phyloP scores from a whole-genome alignment of 2,888 invertebrate genomes.

The Embidobia sp. region DNA sequence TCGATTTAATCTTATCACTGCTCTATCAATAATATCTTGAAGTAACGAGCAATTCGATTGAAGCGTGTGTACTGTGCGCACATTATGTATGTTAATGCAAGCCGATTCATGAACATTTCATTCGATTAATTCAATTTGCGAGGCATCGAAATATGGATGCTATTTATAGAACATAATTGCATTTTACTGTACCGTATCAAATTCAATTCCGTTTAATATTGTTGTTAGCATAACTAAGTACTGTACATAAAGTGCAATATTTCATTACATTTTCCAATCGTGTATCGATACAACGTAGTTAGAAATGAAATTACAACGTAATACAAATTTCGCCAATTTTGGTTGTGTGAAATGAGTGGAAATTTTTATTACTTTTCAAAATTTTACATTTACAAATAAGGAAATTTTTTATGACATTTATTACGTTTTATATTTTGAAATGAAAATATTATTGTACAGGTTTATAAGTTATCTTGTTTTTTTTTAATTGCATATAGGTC shows the following conservation, averaged over 20 bases:
- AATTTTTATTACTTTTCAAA: too few relatives aligned
- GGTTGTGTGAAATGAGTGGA: too few relatives aligned
- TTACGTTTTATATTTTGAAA: too few relatives aligned
- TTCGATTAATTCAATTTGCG: slow-evolving; percentile 36
- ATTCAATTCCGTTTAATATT: slow-evolving; percentile 15
- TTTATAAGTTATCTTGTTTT: too few relatives aligned
- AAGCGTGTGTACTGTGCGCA: slow-evolving; percentile 20
- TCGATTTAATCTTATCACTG: slow-evolving; percentile 64
- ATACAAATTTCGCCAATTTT: too few relatives aligned
- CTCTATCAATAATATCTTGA: slow-evolving; percentile 38
- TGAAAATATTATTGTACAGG: too few relatives aligned
- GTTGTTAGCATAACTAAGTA: neutral
- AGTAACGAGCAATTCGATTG: slow-evolving; percentile 44
- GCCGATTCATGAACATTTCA: slow-evolving; percentile 41
- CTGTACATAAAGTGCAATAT: neutral
- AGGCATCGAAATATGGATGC: slow-evolving; percentile 29
- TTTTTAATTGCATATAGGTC: too few relatives aligned
- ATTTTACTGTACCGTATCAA: slow-evolving; percentile 7
- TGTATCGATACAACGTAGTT: too few relatives aligned
- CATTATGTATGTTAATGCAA: slow-evolving; percentile 32
- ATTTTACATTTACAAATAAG: too few relatives aligned
- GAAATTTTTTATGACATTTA: too few relatives aligned
- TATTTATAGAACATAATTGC: slow-evolving; percentile 20
- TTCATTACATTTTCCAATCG: slow-evolving; percentile 7
- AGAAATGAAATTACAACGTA: too few relatives aligned